Evolutionary conservation across 35 echinoderm and acorn worm genomes (phyloP).

Genomic region (Chiridota heheva): DNA sequence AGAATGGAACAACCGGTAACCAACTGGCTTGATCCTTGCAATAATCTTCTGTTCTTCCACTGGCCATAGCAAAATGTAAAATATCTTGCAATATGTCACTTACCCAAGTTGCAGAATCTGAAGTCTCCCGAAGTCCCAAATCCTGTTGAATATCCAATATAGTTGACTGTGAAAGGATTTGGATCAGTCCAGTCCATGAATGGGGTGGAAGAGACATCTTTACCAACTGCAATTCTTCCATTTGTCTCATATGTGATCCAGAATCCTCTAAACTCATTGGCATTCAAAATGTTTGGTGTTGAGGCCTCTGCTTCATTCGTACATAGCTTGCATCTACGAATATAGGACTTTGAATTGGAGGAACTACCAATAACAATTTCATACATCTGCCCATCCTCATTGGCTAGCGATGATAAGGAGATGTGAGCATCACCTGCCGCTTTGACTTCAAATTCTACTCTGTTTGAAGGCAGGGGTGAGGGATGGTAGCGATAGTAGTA

Average conservation of each 20-base stretch:
- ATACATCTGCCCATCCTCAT: not conserved
- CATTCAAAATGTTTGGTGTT: constrained; percentile 16
- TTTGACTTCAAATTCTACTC: constrained; percentile 32
- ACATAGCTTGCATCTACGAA: constrained; percentile 4
- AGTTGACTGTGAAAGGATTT: constrained; percentile 22
- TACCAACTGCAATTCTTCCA: constrained; percentile 37
- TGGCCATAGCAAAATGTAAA: too few species aligned
- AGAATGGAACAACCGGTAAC: too few species aligned
- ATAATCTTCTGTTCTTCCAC: too few species aligned
- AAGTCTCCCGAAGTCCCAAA: constrained; percentile 34
- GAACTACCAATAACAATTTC: constrained; percentile 44
- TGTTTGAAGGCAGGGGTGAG: not conserved
- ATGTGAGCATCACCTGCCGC: constrained; percentile 29
- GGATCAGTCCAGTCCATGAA: constrained; percentile 65
- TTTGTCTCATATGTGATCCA: constrained; percentile 30
- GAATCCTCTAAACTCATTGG: constrained; percentile 25
- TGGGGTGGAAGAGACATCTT: not conserved
- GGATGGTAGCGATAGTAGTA: constrained; percentile 22
- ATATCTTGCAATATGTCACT: too few species aligned
- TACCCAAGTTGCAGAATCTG: constrained; percentile 39
- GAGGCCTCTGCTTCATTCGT: constrained; percentile 1
- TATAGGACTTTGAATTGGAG: constrained; percentile 18
- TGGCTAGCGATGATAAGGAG: not conserved
- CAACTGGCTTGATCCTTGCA: too few species aligned
- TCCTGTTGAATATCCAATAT: constrained; percentile 39